A percentile compares a stretch with the other conserved stretches of the same genome.
Evolutionary conservation across 2,888 invertebrate species (phyloP).

Genomic region (Rhagophthalmus giganteus): DNA sequence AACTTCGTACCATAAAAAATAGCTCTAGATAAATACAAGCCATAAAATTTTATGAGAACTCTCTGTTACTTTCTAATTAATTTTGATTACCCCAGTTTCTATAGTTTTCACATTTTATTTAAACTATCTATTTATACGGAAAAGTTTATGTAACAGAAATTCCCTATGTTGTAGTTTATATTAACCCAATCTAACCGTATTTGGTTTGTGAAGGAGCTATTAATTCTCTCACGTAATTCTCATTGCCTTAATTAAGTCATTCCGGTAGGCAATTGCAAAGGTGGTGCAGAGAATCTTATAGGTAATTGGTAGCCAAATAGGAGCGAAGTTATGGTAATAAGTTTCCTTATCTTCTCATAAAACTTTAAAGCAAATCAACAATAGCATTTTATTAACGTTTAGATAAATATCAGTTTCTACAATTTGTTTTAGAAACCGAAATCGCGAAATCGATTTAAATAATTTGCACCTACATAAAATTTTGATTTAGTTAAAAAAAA

Average conservation of each 20-base stretch:
- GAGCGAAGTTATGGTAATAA: conserved; percentile 15
- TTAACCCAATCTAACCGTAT: conserved; percentile 13
- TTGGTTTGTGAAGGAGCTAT: conserved; percentile 16
- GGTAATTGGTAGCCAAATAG: conserved; percentile 11
- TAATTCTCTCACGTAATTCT: conserved; percentile 20
- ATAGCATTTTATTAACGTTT: no score
- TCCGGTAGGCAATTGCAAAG: conserved; percentile 13
- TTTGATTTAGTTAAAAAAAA: no score
- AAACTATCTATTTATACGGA: neutral
- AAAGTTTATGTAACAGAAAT: conserved; percentile 1
- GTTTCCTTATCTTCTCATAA: neutral
- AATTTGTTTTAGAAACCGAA: no score
- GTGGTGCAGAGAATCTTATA: conserved; percentile 12
- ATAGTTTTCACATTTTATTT: neutral
- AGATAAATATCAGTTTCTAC: no score
- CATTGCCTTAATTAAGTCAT: conserved; percentile 19
- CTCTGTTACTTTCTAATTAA: conserved; percentile 10
- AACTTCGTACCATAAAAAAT: conserved; percentile 15
- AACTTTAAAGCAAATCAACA: neutral
- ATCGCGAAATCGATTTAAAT: no score
- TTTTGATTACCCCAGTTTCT: conserved; percentile 7
- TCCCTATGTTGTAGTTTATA: conserved; percentile 6
- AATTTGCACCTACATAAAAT: no score
- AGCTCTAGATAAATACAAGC: conserved; percentile 8
- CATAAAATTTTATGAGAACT: conserved; percentile 11